Conservation (phyloP, 2,888 invertebrate species). For the Boloria euphrosyne region DNA sequence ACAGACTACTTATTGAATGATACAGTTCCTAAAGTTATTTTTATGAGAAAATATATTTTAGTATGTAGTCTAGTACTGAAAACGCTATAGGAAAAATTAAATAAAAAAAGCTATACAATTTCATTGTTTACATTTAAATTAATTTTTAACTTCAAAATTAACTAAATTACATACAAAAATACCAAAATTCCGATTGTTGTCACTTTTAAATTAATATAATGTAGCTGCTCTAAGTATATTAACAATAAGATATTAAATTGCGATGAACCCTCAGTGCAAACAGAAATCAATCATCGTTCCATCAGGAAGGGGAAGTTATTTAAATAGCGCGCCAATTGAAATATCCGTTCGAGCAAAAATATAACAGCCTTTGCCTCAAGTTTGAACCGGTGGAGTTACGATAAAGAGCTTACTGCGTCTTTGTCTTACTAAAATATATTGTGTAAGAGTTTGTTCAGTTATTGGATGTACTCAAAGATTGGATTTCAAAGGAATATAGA, state of each 20-base stretch:
- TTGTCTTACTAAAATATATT: constrained; percentile 9
- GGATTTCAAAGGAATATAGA: too few species aligned
- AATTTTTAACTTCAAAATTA: background rate
- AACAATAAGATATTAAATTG: constrained; percentile 81
- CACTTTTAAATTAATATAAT: background rate
- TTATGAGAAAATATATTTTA: too few species aligned
- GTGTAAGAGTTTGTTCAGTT: too few species aligned
- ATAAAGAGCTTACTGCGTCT: constrained; percentile 9
- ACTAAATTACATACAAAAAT: background rate
- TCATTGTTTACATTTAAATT: too few species aligned
- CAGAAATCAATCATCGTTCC: constrained; percentile 80
- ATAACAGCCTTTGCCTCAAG: constrained; percentile 28
- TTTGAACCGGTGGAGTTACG: constrained; percentile 15
- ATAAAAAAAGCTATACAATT: too few species aligned
- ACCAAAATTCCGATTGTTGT: background rate
- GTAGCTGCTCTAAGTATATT: constrained; percentile 50
- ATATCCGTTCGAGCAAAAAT: constrained; percentile 52
- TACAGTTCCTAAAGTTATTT: too few species aligned
- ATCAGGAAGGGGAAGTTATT: constrained; percentile 73
- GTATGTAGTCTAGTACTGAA: too few species aligned
- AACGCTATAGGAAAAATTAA: too few species aligned
- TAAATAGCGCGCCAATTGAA: constrained; percentile 64
- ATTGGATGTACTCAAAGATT: too few species aligned
- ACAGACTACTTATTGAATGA: too few species aligned
- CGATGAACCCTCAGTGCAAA: constrained; percentile 68